Evolutionary conservation across 2,113 vertebrate genomes (phyloP).

Genomic region (Hyperopisus bebe): DNA sequence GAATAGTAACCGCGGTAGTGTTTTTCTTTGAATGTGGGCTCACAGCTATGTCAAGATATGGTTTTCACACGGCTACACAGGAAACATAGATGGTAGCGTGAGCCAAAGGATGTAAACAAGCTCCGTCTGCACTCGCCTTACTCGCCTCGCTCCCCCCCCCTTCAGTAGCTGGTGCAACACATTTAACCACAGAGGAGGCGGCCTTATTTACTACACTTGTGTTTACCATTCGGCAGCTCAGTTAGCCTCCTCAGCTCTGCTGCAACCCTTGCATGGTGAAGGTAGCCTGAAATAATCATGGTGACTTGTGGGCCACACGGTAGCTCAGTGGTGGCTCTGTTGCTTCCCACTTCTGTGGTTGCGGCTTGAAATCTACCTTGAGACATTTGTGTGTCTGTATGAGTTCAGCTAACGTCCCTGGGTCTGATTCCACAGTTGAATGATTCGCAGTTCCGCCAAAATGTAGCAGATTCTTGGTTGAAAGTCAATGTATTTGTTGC

Average conservation of each 20-base stretch:
- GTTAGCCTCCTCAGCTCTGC: not conserved
- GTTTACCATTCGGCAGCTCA: not conserved
- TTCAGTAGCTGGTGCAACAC: constrained; percentile 9
- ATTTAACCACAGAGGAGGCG: not conserved
- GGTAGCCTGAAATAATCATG: not conserved
- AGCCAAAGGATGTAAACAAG: constrained; percentile 14
- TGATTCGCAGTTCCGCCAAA: not conserved
- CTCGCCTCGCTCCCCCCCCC: not conserved
- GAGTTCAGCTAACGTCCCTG: not conserved
- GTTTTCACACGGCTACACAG: not conserved
- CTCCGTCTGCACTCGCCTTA: not conserved
- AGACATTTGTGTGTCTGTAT: not conserved
- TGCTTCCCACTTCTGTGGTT: not conserved
- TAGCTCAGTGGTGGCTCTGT: not conserved
- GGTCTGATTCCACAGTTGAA: not conserved
- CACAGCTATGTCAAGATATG: not conserved
- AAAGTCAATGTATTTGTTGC: not conserved
- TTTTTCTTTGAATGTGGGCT: not conserved
- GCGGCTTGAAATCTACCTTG: not conserved
- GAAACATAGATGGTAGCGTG: not conserved
- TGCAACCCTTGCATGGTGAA: not conserved
- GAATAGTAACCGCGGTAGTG: not conserved
- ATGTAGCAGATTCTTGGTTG: not conserved
- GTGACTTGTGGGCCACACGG: not conserved
- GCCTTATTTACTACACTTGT: not conserved